These are phyloP conservation scores for Tragelaphus imberbis DNA, from an alignment of 2,113 vertebrate genomes.

Conservation along the genomic window DNA sequence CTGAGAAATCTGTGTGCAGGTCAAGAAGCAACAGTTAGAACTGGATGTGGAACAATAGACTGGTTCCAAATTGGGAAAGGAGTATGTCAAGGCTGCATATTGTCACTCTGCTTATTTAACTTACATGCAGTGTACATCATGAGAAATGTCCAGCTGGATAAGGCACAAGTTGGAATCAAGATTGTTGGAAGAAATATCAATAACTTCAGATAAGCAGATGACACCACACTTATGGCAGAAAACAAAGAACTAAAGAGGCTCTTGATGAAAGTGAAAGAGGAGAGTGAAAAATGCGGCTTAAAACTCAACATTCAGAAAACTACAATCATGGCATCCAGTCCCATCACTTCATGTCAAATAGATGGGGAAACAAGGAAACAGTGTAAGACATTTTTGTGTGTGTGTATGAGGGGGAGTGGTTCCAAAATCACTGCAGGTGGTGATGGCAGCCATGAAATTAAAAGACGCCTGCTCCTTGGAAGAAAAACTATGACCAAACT, in stretches of 20 bases:
- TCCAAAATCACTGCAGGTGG: background rate
- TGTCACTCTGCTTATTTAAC: background rate
- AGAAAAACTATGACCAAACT: background rate
- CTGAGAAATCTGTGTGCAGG: background rate
- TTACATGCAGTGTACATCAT: background rate
- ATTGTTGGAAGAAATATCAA: fast-evolving
- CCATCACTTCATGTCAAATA: background rate
- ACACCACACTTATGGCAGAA: background rate
- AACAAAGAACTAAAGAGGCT: background rate
- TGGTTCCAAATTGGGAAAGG: background rate
- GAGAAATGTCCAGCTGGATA: background rate
- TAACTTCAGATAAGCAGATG: background rate
- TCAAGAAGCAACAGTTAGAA: background rate
- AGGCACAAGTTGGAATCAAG: background rate
- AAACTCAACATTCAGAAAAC: background rate
- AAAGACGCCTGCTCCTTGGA: background rate
- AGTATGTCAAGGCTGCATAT: background rate
- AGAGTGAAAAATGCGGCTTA: background rate
- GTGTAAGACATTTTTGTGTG: background rate
- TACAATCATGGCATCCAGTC: background rate
- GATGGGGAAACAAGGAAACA: background rate
- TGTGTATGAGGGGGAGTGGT: background rate
- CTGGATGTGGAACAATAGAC: background rate
- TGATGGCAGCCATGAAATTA: background rate
- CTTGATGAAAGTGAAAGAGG: background rate